These are phyloP conservation scores for Phthorimaea operculella DNA, from an alignment of 1,140 invertebrate species.

Conservation along the genomic window DNA sequence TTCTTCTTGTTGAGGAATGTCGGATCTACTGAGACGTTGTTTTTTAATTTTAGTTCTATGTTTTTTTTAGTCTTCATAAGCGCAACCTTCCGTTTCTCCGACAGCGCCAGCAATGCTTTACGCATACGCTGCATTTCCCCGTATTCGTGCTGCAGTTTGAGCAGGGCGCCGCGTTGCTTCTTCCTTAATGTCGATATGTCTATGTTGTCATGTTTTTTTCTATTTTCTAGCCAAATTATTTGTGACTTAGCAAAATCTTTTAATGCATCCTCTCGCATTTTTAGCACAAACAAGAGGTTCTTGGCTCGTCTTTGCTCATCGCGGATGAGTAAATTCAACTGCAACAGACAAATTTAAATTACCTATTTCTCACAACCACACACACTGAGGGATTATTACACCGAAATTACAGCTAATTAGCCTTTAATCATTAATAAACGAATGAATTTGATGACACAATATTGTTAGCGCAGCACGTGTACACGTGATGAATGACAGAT, in stretches of 20 bases:
- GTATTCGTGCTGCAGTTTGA: conserved; percentile 59
- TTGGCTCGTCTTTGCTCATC: conserved; percentile 60
- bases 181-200: conserved; percentile 59
- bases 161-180: conserved; percentile 56
- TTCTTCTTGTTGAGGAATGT: conserved; percentile 51
- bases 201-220: conserved; percentile 57
- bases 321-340: conserved; percentile 62
- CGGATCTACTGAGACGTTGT: conserved; percentile 48
- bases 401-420: no score
- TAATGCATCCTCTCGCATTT: conserved; percentile 61
- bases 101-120: conserved; percentile 49
- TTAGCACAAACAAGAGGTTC: conserved; percentile 54
- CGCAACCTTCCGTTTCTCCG: conserved; percentile 52
- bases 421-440: no score
- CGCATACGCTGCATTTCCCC: conserved; percentile 63
- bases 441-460: neutral
- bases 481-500: neutral
- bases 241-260: conserved; percentile 60
- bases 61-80: conserved; percentile 60
- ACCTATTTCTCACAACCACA: conserved; percentile 2
- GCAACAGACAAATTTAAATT: conserved; percentile 22
- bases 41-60: conserved; percentile 51
- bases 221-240: conserved; percentile 58
- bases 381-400: neutral
- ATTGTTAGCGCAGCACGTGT: neutral